These are phyloP conservation scores for Mythimna pallens DNA, from an alignment of 2,888 invertebrate genomes.

Conservation along the genomic window DNA sequence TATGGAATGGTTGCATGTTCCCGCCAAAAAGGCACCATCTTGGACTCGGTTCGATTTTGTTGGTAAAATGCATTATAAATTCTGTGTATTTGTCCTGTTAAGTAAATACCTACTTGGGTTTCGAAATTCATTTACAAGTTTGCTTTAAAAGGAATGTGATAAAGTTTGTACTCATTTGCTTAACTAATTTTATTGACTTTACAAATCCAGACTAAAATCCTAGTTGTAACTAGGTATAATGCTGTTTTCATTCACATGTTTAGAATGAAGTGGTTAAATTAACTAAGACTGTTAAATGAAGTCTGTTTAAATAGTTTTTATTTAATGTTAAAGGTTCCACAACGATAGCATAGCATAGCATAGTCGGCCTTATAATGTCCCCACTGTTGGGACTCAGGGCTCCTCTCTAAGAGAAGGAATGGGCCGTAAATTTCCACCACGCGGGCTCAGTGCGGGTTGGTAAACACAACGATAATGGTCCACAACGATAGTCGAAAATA, in stretches of 20 bases:
- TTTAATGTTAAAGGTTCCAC: neutral
- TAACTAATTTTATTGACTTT: conserved; percentile 15
- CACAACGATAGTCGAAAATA: neutral
- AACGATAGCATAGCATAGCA: too few relatives aligned
- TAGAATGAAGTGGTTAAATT: neutral
- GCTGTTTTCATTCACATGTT: neutral
- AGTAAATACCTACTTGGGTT: conserved; percentile 17
- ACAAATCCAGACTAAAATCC: neutral
- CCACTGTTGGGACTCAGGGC: too few relatives aligned
- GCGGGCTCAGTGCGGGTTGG: too few relatives aligned
- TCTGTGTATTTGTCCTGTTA: conserved; percentile 43
- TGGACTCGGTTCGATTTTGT: conserved; percentile 64
- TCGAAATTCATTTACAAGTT: conserved; percentile 35
- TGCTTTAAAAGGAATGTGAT: conserved; percentile 35
- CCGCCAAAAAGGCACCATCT: conserved; percentile 74
- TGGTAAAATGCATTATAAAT: conserved; percentile 58
- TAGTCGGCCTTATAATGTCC: too few relatives aligned
- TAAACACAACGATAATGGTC: too few relatives aligned
- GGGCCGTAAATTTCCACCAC: too few relatives aligned
- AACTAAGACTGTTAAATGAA: too few relatives aligned
- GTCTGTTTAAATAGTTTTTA: neutral
- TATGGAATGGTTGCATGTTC: conserved; percentile 71
- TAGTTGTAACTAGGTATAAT: neutral
- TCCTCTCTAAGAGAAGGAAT: too few relatives aligned
- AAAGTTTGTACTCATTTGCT: conserved; percentile 11